Percentiles rank a stretch among this genome's conserved stretches.
phyloP scores from a whole-genome alignment of 2,797 vertebrate species.

The Erethizon dorsatum region DNA sequence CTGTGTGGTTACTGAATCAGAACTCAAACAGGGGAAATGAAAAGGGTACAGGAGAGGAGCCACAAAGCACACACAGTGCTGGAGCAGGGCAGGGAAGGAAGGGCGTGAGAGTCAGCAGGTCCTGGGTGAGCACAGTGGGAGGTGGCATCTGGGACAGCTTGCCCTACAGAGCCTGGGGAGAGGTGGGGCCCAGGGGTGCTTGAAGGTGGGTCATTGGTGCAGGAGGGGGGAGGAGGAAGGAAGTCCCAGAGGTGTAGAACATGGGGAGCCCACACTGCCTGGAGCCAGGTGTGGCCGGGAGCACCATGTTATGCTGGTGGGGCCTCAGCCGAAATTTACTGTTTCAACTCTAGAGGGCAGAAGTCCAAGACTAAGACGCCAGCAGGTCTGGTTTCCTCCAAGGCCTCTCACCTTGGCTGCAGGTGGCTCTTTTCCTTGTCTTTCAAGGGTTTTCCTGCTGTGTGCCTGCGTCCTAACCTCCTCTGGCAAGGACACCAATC shows the following conservation, averaged over 20 bases:
- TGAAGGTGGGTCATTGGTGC: background rate
- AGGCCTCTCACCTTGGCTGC: background rate
- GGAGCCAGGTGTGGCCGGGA: background rate
- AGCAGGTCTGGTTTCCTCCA: background rate
- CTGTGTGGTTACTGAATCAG: background rate
- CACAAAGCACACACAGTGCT: fast-evolving
- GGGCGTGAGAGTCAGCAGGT: fast-evolving
- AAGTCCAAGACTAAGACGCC: background rate
- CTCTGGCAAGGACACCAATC: background rate
- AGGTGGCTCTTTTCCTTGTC: background rate
- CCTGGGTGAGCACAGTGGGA: fast-evolving
- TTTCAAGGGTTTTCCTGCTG: background rate
- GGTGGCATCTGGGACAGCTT: background rate
- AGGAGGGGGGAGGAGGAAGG: background rate
- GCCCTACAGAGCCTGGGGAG: background rate
- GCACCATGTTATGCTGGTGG: fast-evolving
- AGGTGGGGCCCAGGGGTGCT: background rate
- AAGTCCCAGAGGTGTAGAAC: background rate
- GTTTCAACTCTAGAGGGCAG: background rate
- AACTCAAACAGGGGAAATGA: background rate
- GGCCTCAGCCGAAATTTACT: background rate
- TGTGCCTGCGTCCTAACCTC: background rate
- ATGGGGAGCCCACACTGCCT: background rate
- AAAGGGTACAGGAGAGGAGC: background rate
- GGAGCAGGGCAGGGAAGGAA: background rate